Percentiles rank a stretch among this genome's conserved stretches.
Evolutionary conservation across 64 coral and sea anemone genomes (phyloP).

Genomic region (Trachythela sp.): DNA sequence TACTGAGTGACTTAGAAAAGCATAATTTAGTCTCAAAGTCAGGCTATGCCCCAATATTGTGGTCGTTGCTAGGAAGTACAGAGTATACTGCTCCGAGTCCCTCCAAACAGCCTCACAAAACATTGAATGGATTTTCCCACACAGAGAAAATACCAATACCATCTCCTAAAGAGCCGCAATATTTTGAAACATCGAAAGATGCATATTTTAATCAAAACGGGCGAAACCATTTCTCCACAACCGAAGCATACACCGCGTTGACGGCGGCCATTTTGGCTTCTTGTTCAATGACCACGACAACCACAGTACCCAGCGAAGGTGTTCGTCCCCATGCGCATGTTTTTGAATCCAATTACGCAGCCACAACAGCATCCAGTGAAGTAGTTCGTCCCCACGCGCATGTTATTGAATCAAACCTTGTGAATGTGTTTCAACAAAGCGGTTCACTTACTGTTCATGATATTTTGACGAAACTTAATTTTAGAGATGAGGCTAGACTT

Average conservation of each 20-base stretch:
- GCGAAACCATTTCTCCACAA: background rate
- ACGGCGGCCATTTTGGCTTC: conserved; percentile 11
- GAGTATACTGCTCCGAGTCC: background rate
- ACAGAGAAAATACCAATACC: background rate
- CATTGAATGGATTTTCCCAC: background rate
- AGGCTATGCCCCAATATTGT: background rate
- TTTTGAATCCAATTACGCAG: no score
- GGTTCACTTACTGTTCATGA: background rate
- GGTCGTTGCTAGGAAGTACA: background rate
- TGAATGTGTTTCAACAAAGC: background rate
- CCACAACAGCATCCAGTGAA: background rate
- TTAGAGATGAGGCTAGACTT: background rate
- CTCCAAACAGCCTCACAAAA: background rate
- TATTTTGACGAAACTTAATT: background rate
- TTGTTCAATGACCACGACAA: background rate
- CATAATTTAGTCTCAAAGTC: background rate
- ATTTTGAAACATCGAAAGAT: background rate
- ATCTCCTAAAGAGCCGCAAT: background rate
- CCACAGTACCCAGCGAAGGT: background rate
- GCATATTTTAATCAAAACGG: background rate
- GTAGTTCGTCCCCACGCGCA: background rate
- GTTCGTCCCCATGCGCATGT: background rate
- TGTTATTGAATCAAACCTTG: background rate
- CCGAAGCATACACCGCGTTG: background rate
- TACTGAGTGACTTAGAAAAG: background rate